phyloP scores from a whole-genome alignment of 1,140 invertebrate species.

The Helicoverpa armigera region DNA sequence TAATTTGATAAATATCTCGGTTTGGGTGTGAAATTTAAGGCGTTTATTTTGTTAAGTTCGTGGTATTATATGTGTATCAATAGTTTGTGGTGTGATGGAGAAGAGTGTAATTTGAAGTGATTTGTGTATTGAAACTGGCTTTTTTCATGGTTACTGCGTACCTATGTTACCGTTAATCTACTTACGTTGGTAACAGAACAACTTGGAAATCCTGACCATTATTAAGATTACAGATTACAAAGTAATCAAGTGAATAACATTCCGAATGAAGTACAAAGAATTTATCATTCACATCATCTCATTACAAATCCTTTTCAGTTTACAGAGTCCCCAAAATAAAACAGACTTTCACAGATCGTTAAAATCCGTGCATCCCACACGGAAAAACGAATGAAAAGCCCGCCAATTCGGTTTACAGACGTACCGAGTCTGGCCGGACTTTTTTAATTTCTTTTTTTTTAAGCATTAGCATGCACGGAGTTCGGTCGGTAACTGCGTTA shows the following conservation, averaged over 20 bases:
- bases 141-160: not conserved
- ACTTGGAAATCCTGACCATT: too few species aligned
- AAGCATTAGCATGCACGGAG: slow-evolving; percentile 73
- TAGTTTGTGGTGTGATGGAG: not conserved
- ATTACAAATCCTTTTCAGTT: not conserved
- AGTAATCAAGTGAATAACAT: too few species aligned
- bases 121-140: slow-evolving; percentile 1
- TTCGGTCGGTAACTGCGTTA: slow-evolving; percentile 71
- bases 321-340: slow-evolving; percentile 14
- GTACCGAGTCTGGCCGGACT: slow-evolving; percentile 57
- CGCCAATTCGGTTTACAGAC: slow-evolving; percentile 61
- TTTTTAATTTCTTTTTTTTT: slow-evolving; percentile 70
- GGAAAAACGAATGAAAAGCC: slow-evolving; percentile 48
- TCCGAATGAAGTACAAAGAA: too few species aligned
- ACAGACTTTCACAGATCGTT: slow-evolving; percentile 26
- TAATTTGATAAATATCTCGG: slow-evolving; percentile 48
- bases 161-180: too few species aligned
- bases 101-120: slow-evolving; percentile 18
- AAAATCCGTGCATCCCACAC: slow-evolving; percentile 38
- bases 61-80: slow-evolving; percentile 27
- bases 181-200: too few species aligned
- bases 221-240: too few species aligned
- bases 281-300: too few species aligned
- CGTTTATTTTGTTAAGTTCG: slow-evolving; percentile 36
- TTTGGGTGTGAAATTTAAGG: slow-evolving; percentile 45